Evolutionary conservation across 2,888 invertebrate genomes (phyloP), one percentile per base, ranked within the genome.

Genomic region (Acleris sparsana): DNA sequence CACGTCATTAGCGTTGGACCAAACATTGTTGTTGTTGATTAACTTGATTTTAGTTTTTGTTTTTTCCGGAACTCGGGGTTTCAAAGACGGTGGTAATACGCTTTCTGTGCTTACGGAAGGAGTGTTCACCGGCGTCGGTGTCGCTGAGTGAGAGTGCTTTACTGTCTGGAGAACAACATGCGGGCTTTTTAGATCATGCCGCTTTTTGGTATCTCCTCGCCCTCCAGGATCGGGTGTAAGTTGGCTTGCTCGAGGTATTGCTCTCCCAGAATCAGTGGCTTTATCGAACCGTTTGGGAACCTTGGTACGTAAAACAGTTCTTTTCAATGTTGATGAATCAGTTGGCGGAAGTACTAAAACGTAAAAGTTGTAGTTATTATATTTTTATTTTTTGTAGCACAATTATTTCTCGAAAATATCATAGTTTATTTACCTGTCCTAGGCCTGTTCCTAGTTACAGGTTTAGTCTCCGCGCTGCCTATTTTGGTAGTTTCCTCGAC

Each of bases 391-490:
- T 43, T 53, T 33, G 6, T 11, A 49, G n/a, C 22, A 25, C 17
- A 43, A 18, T 39, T 18, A 13, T 1, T 11, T 33, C 11, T 9
- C 4, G 4, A 25, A 25, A 22, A 11, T 16, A 3, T 18, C 49
- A 5, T 13, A 11, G 18, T 49, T 22, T n/a, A 20, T 25, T 73
- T 80, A 92, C 92, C 91, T 78, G 88, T 85, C 83, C 88, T 87
- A 68, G 92, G 92, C 73, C 92, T 86, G 75, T 87, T 92, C 77
- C 92, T 89, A 68, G 92, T 92, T 62, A 92, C 80, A 76, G 92
- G 92, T 77, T 92, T 92, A 67, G 92, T 89, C 90, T 92, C 92
- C 76, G 91, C 86, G 83, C 87, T 89, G 85, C 92, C 92, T 92
- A 92, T 92, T 82, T 89, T 92, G 89, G 83, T 83, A 71, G 85